Conservation (phyloP, 2,797 vertebrate genomes). For the Calcarius lapponicus region DNA sequence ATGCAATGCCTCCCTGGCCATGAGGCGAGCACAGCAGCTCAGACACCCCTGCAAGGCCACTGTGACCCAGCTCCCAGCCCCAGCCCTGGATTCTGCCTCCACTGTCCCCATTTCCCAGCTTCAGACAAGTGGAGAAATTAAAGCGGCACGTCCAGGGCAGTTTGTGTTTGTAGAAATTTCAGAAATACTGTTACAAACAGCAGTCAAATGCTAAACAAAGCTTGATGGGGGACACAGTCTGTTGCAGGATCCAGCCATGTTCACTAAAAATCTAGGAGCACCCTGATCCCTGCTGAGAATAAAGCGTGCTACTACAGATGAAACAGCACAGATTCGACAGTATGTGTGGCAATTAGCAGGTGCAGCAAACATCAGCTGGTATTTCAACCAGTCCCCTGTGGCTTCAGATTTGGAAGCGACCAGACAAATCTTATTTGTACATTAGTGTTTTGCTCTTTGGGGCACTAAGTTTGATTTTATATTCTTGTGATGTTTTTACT, state of each 20-base stretch:
- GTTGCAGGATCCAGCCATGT: neutral
- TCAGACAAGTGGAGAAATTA: neutral
- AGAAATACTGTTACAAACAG: neutral
- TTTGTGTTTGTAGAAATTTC: neutral
- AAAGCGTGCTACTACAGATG: neutral
- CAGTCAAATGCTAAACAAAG: neutral
- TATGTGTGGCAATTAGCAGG: neutral
- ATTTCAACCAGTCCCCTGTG: neutral
- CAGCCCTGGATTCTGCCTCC: neutral
- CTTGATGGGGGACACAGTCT: neutral
- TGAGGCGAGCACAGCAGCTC: rapidly evolving
- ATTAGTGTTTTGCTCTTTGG: neutral
- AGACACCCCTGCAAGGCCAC: neutral
- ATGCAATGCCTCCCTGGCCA: neutral
- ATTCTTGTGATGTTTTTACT: neutral
- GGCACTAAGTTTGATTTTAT: neutral
- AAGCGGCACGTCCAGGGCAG: neutral
- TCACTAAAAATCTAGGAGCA: neutral
- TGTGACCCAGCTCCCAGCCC: rapidly evolving
- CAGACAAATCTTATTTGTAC: neutral
- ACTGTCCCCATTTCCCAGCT: neutral
- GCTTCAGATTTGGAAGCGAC: neutral
- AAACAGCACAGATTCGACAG: neutral
- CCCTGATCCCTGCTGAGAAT: neutral
- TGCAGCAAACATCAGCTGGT: constrained; percentile 16